A percentile compares a stretch with the other conserved stretches of the same genome.
Conservation (phyloP, 1,140 invertebrate species). For the Cyclargus thomasi region DNA sequence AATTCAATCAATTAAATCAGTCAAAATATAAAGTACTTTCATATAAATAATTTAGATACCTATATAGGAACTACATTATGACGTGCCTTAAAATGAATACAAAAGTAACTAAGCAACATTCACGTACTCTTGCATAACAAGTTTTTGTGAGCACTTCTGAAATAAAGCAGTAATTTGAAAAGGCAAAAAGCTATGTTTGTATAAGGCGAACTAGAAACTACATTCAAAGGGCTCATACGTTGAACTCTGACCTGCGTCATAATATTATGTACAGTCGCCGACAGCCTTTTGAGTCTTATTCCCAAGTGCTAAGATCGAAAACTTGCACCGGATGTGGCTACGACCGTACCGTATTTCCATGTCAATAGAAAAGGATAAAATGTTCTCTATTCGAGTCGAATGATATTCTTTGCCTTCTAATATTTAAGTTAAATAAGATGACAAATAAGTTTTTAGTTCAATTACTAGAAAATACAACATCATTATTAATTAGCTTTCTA, state of each 20-base stretch:
- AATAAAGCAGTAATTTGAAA: constrained; percentile 3
- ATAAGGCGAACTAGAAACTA: constrained; percentile 10
- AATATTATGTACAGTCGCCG: neutral
- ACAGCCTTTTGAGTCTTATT: too few species aligned
- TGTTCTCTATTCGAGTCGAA: too few species aligned
- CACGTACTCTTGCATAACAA: neutral
- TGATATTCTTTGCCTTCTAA: too few species aligned
- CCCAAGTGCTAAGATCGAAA: too few species aligned
- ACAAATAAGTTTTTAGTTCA: too few species aligned
- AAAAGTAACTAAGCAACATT: neutral
- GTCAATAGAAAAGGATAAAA: neutral
- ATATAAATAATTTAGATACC: neutral
- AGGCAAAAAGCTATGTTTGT: constrained; percentile 1
- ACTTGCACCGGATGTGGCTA: too few species aligned
- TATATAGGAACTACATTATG: too few species aligned
- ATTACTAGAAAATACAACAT: too few species aligned
- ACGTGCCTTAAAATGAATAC: neutral
- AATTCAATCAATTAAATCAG: too few species aligned
- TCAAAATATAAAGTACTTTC: too few species aligned
- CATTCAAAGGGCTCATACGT: constrained; percentile 4
- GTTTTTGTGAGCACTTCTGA: neutral
- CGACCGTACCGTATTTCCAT: constrained; percentile 8
- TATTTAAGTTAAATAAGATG: too few species aligned
- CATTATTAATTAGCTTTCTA: too few species aligned
- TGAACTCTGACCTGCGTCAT: constrained; percentile 10